These are phyloP conservation scores for Phocoena sinus DNA, from an alignment of 2,113 vertebrate genomes.

Conservation along the genomic window DNA sequence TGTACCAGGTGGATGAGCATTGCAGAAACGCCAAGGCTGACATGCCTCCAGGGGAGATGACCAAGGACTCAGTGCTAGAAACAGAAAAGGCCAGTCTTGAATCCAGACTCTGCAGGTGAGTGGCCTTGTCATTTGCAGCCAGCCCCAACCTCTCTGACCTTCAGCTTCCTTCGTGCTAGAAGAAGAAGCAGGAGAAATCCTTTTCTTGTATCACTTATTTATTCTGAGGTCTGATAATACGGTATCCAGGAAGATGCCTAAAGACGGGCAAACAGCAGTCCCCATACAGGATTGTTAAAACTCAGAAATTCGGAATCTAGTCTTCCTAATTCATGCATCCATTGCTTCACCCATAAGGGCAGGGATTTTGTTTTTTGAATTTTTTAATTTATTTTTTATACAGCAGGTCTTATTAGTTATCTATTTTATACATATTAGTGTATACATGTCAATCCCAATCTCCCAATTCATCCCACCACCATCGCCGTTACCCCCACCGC, in stretches of 20 bases:
- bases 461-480: too few species aligned
- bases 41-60: background rate
- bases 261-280: background rate
- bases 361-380: background rate
- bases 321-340: background rate
- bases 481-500: too few species aligned
- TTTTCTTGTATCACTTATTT: background rate
- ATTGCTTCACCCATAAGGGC: background rate
- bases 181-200: background rate
- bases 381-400: too few species aligned
- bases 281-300: background rate
- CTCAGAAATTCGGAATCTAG: background rate
- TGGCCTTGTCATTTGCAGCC: fast-evolving
- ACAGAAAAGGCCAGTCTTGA: background rate
- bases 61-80: background rate
- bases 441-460: too few species aligned
- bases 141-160: background rate
- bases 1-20: background rate
- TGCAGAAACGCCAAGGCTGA: background rate
- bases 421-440: too few species aligned
- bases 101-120: background rate
- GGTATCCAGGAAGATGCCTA: background rate
- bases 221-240: background rate
- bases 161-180: background rate
- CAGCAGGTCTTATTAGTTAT: too few species aligned